Evolutionary conservation across 1,140 invertebrate species (phyloP).

Genomic region (Drosophila erecta): DNA sequence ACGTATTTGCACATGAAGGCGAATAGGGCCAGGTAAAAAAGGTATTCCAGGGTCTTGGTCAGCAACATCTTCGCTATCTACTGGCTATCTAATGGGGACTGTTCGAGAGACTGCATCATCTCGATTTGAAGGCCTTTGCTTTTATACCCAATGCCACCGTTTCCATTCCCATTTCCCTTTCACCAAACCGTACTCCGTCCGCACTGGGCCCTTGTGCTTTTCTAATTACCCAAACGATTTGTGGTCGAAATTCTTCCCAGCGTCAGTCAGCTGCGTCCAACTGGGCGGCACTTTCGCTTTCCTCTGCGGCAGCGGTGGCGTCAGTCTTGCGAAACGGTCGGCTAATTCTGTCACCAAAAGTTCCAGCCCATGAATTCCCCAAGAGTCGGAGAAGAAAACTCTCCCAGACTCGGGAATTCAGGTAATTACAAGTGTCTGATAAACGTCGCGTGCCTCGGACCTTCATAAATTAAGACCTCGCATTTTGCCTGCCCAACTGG

Average conservation of each 20-base stretch:
- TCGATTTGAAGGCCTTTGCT: conserved; percentile 59
- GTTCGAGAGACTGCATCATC: conserved; percentile 54
- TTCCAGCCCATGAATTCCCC: conserved; percentile 57
- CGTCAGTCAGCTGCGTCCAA: conserved; percentile 78
- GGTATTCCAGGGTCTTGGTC: conserved; percentile 72
- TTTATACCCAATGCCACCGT: conserved; percentile 57
- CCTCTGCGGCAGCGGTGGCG: conserved; percentile 42
- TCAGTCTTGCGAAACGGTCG: conserved; percentile 56
- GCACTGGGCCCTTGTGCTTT: conserved; percentile 53
- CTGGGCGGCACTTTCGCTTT: conserved; percentile 78
- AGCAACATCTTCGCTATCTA: conserved; percentile 67
- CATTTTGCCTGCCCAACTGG: conserved; percentile 41
- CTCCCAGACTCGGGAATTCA: conserved; percentile 37
- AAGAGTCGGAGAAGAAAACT: conserved; percentile 49
- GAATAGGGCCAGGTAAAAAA: conserved; percentile 71
- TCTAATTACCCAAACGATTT: conserved; percentile 79
- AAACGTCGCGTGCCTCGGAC: conserved; percentile 68
- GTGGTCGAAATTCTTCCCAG: conserved; percentile 82
- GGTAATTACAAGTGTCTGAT: conserved; percentile 58
- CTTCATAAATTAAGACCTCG: conserved; percentile 55
- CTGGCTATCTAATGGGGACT: conserved; percentile 20
- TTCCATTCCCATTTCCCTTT: conserved; percentile 72
- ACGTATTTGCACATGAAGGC: conserved; percentile 69
- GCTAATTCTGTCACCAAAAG: conserved; percentile 70
- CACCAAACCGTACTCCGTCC: conserved; percentile 58